Evolutionary conservation across 2,888 invertebrate genomes (phyloP).

Genomic region (Euproctis similis): DNA sequence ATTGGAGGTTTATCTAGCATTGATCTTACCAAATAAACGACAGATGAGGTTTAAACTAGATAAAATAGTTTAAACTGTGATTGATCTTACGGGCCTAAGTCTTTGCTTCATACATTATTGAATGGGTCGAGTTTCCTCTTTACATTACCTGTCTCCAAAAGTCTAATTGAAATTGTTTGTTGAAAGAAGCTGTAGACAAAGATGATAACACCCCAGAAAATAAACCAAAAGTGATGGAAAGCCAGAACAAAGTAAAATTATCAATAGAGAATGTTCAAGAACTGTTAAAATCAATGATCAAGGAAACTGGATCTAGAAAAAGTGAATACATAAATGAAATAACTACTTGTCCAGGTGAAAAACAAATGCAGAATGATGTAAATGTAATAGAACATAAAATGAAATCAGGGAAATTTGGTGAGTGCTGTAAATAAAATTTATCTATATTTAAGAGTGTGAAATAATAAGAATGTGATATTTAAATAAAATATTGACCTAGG

Average conservation of each 20-base stretch:
- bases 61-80: too few species aligned
- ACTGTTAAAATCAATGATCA: conserved; percentile 58
- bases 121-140: too few species aligned
- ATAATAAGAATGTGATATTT: background rate
- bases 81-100: too few species aligned
- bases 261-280: conserved; percentile 59
- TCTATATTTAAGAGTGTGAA: too few species aligned
- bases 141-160: too few species aligned
- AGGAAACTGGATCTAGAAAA: conserved; percentile 52
- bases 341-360: conserved; percentile 45
- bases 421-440: too few species aligned
- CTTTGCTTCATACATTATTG: too few species aligned
- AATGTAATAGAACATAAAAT: conserved; percentile 49
- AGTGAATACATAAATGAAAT: conserved; percentile 53
- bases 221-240: conserved; percentile 16
- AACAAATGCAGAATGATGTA: conserved; percentile 36
- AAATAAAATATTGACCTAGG: too few species aligned
- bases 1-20: too few species aligned
- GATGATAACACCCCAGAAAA: conserved; percentile 41
- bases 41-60: too few species aligned
- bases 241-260: conserved; percentile 30
- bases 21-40: too few species aligned
- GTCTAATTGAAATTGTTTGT: too few species aligned
- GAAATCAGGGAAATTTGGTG: conserved; percentile 61
- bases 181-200: conserved; percentile 43